Base-by-base conservation (phyloP, 2,888 invertebrate genomes). In the Oligia latruncula region DNA sequence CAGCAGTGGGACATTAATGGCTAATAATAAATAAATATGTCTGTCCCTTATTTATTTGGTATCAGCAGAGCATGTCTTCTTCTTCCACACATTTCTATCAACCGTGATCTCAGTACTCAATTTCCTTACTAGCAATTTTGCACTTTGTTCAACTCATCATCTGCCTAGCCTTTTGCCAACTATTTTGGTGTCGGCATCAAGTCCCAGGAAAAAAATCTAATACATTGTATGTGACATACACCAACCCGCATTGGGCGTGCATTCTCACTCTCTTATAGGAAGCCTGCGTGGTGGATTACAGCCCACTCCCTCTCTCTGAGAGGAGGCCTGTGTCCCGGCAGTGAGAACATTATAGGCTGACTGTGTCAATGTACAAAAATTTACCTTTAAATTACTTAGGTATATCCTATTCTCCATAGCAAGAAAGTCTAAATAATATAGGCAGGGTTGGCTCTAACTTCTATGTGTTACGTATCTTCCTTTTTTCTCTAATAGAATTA, bases 401-500 rank as follows among this genome's bases (percentile, higher is more conserved):
- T 29, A 1, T 8, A 17, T 43, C 29, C 17, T 1, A 13, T 64
- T 29, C 35, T 17, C 9, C 17, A 43, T 76, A 29, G 0, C 9
- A 77, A 71, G 5, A 72, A 46, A 9, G 15, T 23, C 11, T 79
- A 35, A 64, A 64, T 40, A 17, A 62, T 52, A 20, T 55, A 55
- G 46, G 23, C 49, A 49, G 11, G 11, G 20, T 58, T 81, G 17
- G n/a, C n/a, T 49, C 20, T 82, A 62, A 68, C 55, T 64, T 62
- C 8, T 29, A 2, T 23, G 11, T 49, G 40, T 70, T 40, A 68
- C 40, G 23, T 65, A 49, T 70, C 65, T 70, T 68, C 23, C 17
- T 62, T 62, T 29, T 49, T 29, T 11, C 67, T 58, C 15, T 84
- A 73, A 58, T 73, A 68, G 62, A 49, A 73, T 82, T 79, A 79